Base-by-base conservation (phyloP, 2,888 invertebrate genomes). In the Plagiodera versicolora region DNA sequence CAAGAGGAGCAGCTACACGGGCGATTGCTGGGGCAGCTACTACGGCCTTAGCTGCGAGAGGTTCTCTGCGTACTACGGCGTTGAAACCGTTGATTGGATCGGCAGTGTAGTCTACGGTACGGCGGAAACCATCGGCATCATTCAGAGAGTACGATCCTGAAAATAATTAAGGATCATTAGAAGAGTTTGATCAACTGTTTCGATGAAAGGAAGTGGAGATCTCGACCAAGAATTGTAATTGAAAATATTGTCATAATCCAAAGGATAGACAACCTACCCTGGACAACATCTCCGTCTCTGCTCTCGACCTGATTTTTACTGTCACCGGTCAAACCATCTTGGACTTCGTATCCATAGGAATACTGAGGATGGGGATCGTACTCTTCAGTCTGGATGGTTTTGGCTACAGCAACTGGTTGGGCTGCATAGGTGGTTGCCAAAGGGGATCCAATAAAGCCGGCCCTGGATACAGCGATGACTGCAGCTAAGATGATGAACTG, bases 61-160 rank as follows among this genome's bases (percentile, higher is more conserved):
- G 81, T 65, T 83, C 82, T 66, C 82, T 83, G 69, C 81, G 82
- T 6, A 84, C 84, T 44, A 85, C 82, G 47, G 84, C 84, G 76
- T 84, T 84, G 79, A 84, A 85, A 3, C 85, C 85, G 61, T 81
- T 80, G 56, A 82, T 70, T 63, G 83, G 81, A 70, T 83, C 83
- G 6, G 84, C 83, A 45, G 81, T 77, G 71, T 86, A 87, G 66
- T 87, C 87, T 0, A 87, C 87, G 28, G 84, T 86, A 67, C 87
- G 84, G 75, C 84, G 84, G 60, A 84, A 85, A 70, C 87, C 87
- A 73, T 87, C 87, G 16, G 87, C 84, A 70, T 84, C 84, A 17
- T 81, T 77, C 47, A 84, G 77, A 16, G 83, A 82, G 79, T 85
- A 85, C 67, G 83, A 56, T 65, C 68, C 61, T 58, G 28, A 4